phyloP scores from a whole-genome alignment of 2,888 invertebrate species.

The Leptinotarsa peninsularis region DNA sequence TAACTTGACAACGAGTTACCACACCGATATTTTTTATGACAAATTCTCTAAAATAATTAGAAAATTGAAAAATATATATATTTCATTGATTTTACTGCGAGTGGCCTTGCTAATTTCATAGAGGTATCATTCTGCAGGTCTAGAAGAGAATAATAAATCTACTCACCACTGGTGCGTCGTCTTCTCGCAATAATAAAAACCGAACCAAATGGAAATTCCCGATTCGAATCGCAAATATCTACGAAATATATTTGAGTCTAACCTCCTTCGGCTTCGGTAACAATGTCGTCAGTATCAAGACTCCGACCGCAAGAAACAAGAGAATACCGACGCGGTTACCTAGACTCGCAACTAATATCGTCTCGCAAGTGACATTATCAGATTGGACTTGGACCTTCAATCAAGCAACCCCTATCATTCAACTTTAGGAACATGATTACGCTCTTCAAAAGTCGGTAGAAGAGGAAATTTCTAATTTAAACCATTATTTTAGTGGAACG shows the following conservation, averaged over 20 bases:
- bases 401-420: conserved; percentile 26
- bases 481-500: conserved; percentile 26
- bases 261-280: not conserved
- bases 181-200: too few species aligned
- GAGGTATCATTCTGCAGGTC: too few species aligned
- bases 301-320: conserved; percentile 1
- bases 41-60: too few species aligned
- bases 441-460: conserved; percentile 22
- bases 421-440: conserved; percentile 25
- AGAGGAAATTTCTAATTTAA: conserved; percentile 38
- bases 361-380: conserved; percentile 16
- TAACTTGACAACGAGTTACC: too few species aligned
- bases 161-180: too few species aligned
- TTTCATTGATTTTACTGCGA: too few species aligned
- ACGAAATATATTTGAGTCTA: too few species aligned
- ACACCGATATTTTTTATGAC: too few species aligned
- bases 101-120: too few species aligned
- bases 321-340: not conserved
- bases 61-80: too few species aligned
- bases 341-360: conserved; percentile 3
- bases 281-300: not conserved
- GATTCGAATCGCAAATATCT: too few species aligned
- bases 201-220: not conserved
- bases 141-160: too few species aligned
- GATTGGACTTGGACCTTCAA: conserved; percentile 30